Evolutionary conservation across 1,140 invertebrate genomes (phyloP).

Genomic region (Caenorhabditis briggsae): DNA sequence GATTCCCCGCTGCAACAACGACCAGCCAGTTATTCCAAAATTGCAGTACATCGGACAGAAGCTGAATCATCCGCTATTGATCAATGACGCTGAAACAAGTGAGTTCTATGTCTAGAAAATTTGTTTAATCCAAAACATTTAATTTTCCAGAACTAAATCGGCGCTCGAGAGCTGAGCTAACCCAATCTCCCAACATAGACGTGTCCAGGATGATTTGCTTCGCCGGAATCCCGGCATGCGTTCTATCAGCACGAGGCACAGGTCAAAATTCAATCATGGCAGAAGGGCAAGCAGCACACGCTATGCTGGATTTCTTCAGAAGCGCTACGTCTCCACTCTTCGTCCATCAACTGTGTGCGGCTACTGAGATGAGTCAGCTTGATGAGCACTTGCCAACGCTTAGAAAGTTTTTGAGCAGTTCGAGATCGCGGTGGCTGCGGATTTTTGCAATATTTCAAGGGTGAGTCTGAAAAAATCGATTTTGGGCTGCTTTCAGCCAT

Average conservation of each 20-base stretch:
- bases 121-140: too few relatives aligned
- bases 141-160: too few relatives aligned
- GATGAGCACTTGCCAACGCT: background rate
- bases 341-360: background rate
- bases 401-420: background rate
- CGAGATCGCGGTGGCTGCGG: background rate
- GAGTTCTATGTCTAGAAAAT: too few relatives aligned
- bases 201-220: background rate
- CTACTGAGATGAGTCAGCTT: background rate
- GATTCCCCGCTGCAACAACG: too few relatives aligned
- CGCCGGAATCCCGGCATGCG: background rate
- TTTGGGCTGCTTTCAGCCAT: background rate
- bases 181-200: background rate
- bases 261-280: background rate
- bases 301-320: constrained; percentile 27
- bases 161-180: too few relatives aligned
- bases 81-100: too few relatives aligned
- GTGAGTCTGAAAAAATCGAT: background rate
- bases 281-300: background rate
- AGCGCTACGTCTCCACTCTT: background rate
- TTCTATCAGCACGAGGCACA: background rate
- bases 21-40: too few relatives aligned
- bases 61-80: too few relatives aligned
- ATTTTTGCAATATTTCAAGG: background rate
- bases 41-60: too few relatives aligned